Evolutionary conservation across 2,888 invertebrate species (phyloP).

Genomic region (Lagria hirta): DNA sequence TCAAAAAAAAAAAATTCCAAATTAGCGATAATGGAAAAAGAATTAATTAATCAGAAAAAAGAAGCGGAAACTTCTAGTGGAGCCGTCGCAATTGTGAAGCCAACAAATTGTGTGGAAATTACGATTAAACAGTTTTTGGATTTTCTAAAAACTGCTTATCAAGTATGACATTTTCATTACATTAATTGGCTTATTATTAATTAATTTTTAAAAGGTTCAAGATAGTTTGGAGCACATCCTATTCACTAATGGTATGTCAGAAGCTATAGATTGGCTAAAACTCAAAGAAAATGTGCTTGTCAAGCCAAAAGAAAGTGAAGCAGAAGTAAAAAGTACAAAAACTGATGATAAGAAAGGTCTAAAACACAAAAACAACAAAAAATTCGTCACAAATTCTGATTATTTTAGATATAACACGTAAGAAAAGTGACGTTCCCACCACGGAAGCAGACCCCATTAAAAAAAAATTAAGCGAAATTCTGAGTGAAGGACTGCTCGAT

Average conservation of each 20-base stretch:
- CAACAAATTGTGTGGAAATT: conserved; percentile 57
- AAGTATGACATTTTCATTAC: conserved; percentile 53
- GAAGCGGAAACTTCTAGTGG: too few species aligned
- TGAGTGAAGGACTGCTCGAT: conserved; percentile 81
- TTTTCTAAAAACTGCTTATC: conserved; percentile 73
- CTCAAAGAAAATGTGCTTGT: conserved; percentile 54
- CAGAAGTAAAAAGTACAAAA: conserved; percentile 6
- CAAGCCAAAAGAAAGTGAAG: conserved; percentile 14
- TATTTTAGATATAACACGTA: too few species aligned
- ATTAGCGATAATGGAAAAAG: too few species aligned
- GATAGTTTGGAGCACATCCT: conserved; percentile 55
- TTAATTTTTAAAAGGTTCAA: conserved; percentile 42
- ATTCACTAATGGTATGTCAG: conserved; percentile 53
- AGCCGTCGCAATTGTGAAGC: too few species aligned
- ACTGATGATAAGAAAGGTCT: conserved; percentile 36
- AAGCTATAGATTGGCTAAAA: conserved; percentile 57
- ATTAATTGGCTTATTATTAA: conserved; percentile 6
- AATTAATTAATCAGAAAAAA: too few species aligned
- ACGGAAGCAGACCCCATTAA: conserved; percentile 40
- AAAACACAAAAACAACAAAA: conserved; percentile 1
- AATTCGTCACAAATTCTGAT: neutral
- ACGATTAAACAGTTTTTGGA: conserved; percentile 71
- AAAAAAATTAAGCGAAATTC: conserved; percentile 58
- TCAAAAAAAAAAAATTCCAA: too few species aligned
- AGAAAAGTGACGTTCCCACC: conserved; percentile 22